Percentiles rank a stretch among this genome's conserved stretches.
Conservation (phyloP, 2,113 vertebrate genomes). For the Ceyx cyanopectus region DNA sequence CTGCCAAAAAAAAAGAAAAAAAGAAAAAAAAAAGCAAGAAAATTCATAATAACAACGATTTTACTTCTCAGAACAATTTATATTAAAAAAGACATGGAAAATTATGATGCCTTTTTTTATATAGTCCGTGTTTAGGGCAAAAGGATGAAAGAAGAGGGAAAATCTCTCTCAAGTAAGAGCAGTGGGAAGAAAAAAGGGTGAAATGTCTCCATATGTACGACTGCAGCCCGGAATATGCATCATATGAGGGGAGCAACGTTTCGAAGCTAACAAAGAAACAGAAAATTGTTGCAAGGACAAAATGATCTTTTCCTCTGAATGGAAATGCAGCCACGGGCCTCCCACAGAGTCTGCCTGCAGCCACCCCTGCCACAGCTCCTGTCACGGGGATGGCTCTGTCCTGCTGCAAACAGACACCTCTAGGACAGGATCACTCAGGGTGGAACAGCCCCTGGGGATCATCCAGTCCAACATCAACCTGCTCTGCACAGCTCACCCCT, state of each 20-base stretch:
- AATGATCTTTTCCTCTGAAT: background rate
- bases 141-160: background rate
- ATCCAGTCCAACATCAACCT: too few relatives aligned
- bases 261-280: background rate
- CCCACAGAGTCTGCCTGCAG: background rate
- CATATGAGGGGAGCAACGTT: background rate
- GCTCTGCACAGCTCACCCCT: too few relatives aligned
- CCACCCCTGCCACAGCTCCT: background rate
- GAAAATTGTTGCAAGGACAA: background rate
- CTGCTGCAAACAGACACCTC: too few relatives aligned
- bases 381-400: background rate
- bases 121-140: background rate
- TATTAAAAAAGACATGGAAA: background rate
- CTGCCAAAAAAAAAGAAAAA: background rate
- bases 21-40: background rate
- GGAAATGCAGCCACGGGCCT: background rate
- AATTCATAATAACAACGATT: slow-evolving; percentile 1
- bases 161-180: background rate
- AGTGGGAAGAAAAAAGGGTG: background rate
- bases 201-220: background rate
- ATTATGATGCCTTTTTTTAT: background rate
- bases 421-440: too few relatives aligned
- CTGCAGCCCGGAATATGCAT: background rate
- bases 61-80: background rate
- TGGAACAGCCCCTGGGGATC: too few relatives aligned